These are phyloP conservation scores for Ormyrus pomaceus DNA, from an alignment of 2,888 invertebrate genomes.

Conservation along the genomic window DNA sequence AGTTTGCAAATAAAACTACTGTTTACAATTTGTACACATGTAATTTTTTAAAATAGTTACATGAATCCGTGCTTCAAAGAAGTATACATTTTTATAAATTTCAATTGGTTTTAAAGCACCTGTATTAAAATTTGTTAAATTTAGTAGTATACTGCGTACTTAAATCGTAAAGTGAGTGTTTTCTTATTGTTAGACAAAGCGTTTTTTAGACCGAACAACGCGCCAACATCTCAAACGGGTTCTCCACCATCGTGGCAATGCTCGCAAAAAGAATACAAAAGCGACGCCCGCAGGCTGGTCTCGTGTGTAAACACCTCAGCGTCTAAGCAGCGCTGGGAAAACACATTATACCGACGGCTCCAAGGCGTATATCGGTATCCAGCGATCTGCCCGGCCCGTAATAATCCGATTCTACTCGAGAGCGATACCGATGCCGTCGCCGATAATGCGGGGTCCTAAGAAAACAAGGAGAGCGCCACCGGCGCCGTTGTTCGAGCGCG, in stretches of 20 bases:
- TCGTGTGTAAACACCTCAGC: not conserved
- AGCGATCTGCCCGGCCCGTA: slow-evolving; percentile 12
- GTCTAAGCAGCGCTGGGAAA: not conserved
- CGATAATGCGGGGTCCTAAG: not conserved
- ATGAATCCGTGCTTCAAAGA: too few species aligned
- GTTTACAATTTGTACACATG: too few species aligned
- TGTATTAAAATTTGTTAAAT: too few species aligned
- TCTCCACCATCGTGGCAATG: not conserved
- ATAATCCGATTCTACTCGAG: slow-evolving; percentile 44
- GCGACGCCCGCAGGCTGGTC: not conserved
- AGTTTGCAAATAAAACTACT: too few species aligned
- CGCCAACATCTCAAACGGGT: slow-evolving; percentile 11
- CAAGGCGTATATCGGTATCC: slow-evolving; percentile 38
- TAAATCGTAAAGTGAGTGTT: too few species aligned
- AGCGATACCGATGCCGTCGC: slow-evolving; percentile 32
- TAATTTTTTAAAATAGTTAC: too few species aligned
- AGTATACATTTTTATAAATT: too few species aligned
- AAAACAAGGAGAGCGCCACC: slow-evolving; percentile 22
- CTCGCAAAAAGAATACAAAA: slow-evolving; percentile 4
- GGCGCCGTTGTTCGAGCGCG: slow-evolving; percentile 20
- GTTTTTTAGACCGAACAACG: not conserved
- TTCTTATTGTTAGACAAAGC: too few species aligned
- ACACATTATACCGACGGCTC: slow-evolving; percentile 31
- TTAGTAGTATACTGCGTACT: too few species aligned
- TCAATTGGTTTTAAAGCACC: too few species aligned